A percentile compares a stretch with the other conserved stretches of the same genome.
Conservation (phyloP, 2,113 vertebrate species). For the Steatornis caripensis region DNA sequence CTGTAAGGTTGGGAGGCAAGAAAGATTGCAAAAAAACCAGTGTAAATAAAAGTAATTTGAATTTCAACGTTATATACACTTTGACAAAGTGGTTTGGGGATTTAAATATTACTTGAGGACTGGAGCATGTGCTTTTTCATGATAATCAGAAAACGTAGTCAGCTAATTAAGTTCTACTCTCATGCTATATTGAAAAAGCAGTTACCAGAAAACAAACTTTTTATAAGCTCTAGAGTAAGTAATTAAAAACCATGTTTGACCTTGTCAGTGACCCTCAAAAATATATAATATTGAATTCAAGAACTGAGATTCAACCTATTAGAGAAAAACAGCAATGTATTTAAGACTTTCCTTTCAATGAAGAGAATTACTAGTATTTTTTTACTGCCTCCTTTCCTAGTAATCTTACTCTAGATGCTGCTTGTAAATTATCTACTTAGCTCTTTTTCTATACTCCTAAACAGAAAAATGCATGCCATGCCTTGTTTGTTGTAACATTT, state of each 20-base stretch:
- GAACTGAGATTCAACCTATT: background rate
- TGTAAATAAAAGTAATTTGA: background rate
- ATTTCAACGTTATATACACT: background rate
- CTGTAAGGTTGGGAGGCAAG: background rate
- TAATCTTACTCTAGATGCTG: background rate
- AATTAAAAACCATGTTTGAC: background rate
- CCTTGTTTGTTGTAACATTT: background rate
- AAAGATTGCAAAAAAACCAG: background rate
- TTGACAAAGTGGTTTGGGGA: background rate
- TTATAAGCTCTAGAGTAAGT: background rate
- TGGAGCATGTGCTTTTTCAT: background rate
- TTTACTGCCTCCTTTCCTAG: background rate
- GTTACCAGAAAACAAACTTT: background rate
- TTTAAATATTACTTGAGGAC: background rate
- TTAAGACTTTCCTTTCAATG: background rate
- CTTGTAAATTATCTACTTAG: background rate
- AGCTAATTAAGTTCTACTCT: background rate
- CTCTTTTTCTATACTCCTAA: background rate
- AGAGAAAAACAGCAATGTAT: background rate
- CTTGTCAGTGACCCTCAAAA: background rate
- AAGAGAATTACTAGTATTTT: background rate
- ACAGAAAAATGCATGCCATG: background rate
- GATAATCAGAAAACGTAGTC: background rate
- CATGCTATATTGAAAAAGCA: background rate
- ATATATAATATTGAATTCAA: background rate